Evolutionary conservation across 1,140 invertebrate species (phyloP), one percentile per base, ranked within the genome.

Genomic region (Drosophila arawakana): DNA sequence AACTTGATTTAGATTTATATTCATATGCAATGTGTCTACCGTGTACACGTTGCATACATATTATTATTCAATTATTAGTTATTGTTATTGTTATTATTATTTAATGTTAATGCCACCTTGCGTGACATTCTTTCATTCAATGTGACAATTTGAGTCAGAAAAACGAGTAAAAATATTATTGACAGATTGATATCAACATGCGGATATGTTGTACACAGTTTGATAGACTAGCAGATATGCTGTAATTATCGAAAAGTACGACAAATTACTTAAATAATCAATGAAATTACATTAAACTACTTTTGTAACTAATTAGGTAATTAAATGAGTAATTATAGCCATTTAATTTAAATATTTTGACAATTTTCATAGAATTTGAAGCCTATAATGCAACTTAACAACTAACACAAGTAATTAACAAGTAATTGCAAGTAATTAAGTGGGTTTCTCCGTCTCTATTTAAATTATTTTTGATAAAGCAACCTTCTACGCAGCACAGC

Each of bases 61-160:
- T 76, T 63, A 77, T 68, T 50, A 62, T 78, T 72, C 25, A 30
- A 62, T 65, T 63, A 65, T 62, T 71, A 68, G 35, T 8, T 4
- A 41, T 21, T 57, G 9, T 21, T 41, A 55, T 55, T 54, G 41
- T 43, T 62, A 81, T 65, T 59, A 77, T 61, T 55, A 71, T 75
- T 78, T 63, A 50, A 69, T 68, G 62, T 78, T 77, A 71, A 78
- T 86, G 69, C 30, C 47, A 65, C 65, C 66, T 65, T 46, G 76
- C 76, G 72, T 76, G 82, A 86, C 76, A 88, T 69, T 77, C 57
- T 76, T 74, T 76, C 66, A 88, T 74, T 73, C 57, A 57, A 57
- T 61, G 65, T 63, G 82, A 79, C 82, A 79, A 81, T 73, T 73
- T 73, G 39, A 78, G 46, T 67, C 47, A 39, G 71, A 63, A 71